A percentile compares a stretch with the other conserved stretches of the same genome.
These are phyloP conservation scores for Hymenopus coronatus DNA, from an alignment of 2,888 invertebrate genomes.

Conservation along the genomic window DNA sequence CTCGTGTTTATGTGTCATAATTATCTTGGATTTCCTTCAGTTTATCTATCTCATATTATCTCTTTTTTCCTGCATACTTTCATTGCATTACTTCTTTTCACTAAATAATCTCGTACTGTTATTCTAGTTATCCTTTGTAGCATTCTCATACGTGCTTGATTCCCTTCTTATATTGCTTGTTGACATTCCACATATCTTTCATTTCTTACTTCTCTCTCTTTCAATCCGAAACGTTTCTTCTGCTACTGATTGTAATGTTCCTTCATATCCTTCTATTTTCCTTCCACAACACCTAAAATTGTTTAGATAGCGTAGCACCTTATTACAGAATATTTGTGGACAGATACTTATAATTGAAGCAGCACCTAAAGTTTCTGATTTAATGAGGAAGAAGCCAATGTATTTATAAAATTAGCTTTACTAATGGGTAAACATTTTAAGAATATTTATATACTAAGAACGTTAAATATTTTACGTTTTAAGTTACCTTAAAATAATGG, in stretches of 20 bases:
- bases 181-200: neutral
- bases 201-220: neutral
- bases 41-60: neutral
- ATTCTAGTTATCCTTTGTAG: neutral
- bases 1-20: neutral
- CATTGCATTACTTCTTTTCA: too few relatives aligned
- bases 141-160: neutral
- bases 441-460: too few relatives aligned
- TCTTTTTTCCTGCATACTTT: neutral
- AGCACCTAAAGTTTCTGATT: too few relatives aligned
- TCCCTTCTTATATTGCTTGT: too few relatives aligned
- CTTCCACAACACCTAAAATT: neutral
- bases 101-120: neutral
- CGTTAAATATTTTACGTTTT: too few relatives aligned
- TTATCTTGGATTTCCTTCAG: neutral
- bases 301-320: too few relatives aligned
- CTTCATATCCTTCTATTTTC: neutral
- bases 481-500: too few relatives aligned
- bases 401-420: too few relatives aligned
- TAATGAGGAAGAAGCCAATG: too few relatives aligned
- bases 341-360: too few relatives aligned
- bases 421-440: too few relatives aligned
- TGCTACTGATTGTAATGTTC: neutral
- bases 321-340: too few relatives aligned
- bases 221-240: neutral